Conservation (phyloP, 1,140 invertebrate genomes). For the Hycleus phaleratus region DNA sequence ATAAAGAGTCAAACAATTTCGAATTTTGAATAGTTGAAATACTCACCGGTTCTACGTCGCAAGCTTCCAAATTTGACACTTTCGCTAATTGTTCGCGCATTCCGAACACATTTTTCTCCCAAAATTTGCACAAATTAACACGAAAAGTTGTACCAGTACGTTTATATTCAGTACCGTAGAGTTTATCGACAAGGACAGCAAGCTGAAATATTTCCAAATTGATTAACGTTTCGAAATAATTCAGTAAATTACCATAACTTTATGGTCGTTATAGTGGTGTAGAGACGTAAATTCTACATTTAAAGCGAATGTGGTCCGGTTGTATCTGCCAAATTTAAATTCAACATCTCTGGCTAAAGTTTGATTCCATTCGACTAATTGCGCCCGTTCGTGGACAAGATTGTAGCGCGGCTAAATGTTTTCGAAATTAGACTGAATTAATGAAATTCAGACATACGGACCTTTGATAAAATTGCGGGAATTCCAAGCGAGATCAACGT, state of each 20-base stretch:
- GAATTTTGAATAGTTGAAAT: neutral
- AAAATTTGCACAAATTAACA: neutral
- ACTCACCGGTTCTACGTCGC: neutral
- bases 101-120: conserved; percentile 1
- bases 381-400: neutral
- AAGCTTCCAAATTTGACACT: neutral
- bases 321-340: conserved; percentile 4
- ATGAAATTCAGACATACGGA: neutral
- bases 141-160: neutral
- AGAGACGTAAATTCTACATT: neutral
- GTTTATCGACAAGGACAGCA: neutral
- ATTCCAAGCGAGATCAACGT: no score
- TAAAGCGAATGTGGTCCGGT: neutral
- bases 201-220: neutral
- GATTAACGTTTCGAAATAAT: neutral
- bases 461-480: no score
- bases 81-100: neutral
- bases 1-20: neutral
- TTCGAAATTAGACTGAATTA: neutral
- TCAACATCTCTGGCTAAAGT: neutral
- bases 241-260: conserved; percentile 1
- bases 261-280: neutral
- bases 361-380: neutral
- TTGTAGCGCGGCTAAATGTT: neutral
- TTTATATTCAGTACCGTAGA: conserved; percentile 3